Conservation (phyloP, 2,113 vertebrate species). For the Podarcis cretensis region DNA sequence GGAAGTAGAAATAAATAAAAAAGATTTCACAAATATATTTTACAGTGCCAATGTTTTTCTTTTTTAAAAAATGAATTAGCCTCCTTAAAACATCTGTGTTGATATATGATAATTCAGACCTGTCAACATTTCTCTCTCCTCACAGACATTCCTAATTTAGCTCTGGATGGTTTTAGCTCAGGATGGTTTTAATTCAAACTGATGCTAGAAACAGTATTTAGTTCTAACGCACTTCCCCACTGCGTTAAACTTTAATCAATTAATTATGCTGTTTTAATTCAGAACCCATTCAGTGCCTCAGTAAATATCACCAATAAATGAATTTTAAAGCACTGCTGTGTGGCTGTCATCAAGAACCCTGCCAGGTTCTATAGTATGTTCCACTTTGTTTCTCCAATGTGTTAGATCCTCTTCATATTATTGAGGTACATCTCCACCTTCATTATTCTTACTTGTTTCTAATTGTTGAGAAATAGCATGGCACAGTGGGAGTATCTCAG, state of each 20-base stretch:
- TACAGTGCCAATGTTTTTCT: slow-evolving; percentile 39
- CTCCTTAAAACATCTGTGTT: slow-evolving; percentile 51
- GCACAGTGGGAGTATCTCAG: background rate
- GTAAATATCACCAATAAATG: background rate
- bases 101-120: slow-evolving; percentile 46
- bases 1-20: background rate
- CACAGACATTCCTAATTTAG: slow-evolving; percentile 59
- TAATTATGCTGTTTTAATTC: background rate
- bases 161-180: slow-evolving; percentile 38
- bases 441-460: background rate
- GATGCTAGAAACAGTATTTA: slow-evolving; percentile 40
- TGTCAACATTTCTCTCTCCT: slow-evolving; percentile 45
- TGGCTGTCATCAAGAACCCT: background rate
- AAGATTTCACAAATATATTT: slow-evolving; percentile 28
- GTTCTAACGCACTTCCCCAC: slow-evolving; percentile 15
- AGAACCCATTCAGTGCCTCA: background rate
- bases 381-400: background rate
- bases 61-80: slow-evolving; percentile 53
- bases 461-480: background rate
- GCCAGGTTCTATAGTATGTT: background rate
- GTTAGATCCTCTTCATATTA: background rate
- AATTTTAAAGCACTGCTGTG: background rate
- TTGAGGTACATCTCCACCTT: background rate
- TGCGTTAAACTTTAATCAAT: slow-evolving; percentile 1
- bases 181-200: slow-evolving; percentile 42